Base-by-base conservation (phyloP, 2,888 invertebrate genomes). In the Apamea monoglypha region DNA sequence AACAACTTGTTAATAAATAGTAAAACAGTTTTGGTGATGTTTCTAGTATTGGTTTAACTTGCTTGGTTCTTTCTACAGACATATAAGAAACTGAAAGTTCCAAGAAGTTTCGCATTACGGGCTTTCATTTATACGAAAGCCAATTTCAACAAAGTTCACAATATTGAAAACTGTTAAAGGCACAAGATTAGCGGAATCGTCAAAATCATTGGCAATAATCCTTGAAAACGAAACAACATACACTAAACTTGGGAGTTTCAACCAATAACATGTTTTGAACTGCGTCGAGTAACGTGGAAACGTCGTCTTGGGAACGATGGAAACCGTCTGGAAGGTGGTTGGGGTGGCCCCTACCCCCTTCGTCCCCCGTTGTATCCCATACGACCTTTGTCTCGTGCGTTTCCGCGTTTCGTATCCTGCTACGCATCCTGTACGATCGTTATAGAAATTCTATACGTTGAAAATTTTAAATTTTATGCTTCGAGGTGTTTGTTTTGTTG, bases 341-440 rank as follows among this genome's bases (percentile, higher is more conserved):
- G 76, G 80, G 84, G 80, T 74, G 79, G 61, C 53, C 44, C 66
- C 63, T 29, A 12, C 71, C 73, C 32, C 63, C 67, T 36, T 21
- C 44, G 59, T 75, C 74, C 76, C 80, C 82, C 74, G 29, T 72
- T 81, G 64, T 73, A 77, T 74, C 71, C 67, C 53, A 56, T 82
- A 80, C 85, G 67, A 87, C 89, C 90, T 87, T 90, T 90, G 92
- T 93, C 92, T 92, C 89, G 89, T 85, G 82, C 90, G 90, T 90
- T 92, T 93, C 93, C 93, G 85, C 73, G 72, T 79, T 82, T 71
- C 82, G 85, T 87, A 87, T 89, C 90, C 89, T 84, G 90, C 74
- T 86, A 87, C 81, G 84, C 79, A 82, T 87, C 83, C 89, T 88
- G 81, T 71, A 73, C 71, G 76, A 82, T 81, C 78, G 80, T 89